Conservation (phyloP, 2,888 invertebrate genomes). For the Lepidocyrtinus sp. region DNA sequence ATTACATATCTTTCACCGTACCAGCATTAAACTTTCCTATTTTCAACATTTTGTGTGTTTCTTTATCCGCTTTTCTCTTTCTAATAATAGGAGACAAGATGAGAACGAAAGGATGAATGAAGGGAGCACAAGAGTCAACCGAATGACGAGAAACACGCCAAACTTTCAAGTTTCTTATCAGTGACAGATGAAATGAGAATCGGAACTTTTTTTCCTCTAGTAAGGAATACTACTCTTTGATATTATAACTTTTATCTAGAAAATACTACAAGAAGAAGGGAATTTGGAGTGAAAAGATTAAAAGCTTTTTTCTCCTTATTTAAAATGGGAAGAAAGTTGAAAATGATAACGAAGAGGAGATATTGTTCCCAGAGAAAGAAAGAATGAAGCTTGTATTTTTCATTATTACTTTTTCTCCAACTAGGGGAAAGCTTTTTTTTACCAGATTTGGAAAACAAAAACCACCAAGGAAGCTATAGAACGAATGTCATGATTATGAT, state of each 20-base stretch:
- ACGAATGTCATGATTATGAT: constrained; percentile 1
- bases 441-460: background rate
- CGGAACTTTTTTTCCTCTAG: constrained; percentile 24
- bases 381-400: background rate
- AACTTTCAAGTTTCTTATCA: constrained; percentile 40
- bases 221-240: background rate
- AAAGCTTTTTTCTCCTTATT: constrained; percentile 17
- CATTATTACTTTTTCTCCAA: constrained; percentile 7
- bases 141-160: constrained; percentile 41
- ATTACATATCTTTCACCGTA: background rate
- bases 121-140: constrained; percentile 8
- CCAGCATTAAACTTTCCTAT: background rate
- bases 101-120: constrained; percentile 19
- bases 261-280: background rate
- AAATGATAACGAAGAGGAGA: background rate
- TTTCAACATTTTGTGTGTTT: too few species aligned
- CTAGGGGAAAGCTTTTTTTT: background rate
- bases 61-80: too few species aligned
- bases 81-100: background rate
- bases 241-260: too few species aligned
- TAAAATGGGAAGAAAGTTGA: constrained; percentile 7
- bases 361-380: background rate
- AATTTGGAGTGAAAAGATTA: background rate
- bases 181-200: constrained; percentile 55
- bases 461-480: too few species aligned